Percentiles rank a stretch among this genome's conserved stretches.
Conservation (phyloP, 2,797 vertebrate genomes). For the Clamator glandarius region DNA sequence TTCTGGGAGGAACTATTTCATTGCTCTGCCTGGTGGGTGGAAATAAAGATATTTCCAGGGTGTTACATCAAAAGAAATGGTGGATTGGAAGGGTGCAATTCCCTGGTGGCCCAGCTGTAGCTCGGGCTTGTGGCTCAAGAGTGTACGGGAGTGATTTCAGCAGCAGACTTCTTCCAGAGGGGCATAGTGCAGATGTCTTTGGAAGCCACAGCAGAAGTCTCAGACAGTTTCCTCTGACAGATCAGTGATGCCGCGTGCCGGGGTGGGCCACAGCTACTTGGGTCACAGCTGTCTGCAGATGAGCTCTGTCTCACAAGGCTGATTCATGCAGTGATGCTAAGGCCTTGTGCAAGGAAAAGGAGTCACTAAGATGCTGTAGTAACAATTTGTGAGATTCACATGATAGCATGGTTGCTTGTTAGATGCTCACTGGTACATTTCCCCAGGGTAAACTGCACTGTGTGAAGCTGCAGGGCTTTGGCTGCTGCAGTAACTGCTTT, state of each 20-base stretch:
- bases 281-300: not conserved
- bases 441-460: not conserved
- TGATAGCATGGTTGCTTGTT: not conserved
- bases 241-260: not conserved
- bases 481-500: not conserved
- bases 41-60: not conserved
- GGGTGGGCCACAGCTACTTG: not conserved
- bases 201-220: not conserved
- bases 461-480: not conserved
- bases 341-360: not conserved
- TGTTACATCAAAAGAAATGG: not conserved
- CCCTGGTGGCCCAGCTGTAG: not conserved
- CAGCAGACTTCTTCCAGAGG: not conserved
- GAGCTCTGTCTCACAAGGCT: not conserved
- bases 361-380: not conserved
- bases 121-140: not conserved
- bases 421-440: not conserved
- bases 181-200: not conserved
- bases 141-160: not conserved
- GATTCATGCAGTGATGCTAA: not conserved
- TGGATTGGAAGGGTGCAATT: fast-evolving
- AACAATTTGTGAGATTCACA: not conserved
- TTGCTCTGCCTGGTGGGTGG: not conserved
- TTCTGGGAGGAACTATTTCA: not conserved
- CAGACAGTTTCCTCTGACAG: not conserved